These are phyloP conservation scores for Monodelphis domestica DNA, from an alignment of 2,797 vertebrate species.

Conservation along the genomic window DNA sequence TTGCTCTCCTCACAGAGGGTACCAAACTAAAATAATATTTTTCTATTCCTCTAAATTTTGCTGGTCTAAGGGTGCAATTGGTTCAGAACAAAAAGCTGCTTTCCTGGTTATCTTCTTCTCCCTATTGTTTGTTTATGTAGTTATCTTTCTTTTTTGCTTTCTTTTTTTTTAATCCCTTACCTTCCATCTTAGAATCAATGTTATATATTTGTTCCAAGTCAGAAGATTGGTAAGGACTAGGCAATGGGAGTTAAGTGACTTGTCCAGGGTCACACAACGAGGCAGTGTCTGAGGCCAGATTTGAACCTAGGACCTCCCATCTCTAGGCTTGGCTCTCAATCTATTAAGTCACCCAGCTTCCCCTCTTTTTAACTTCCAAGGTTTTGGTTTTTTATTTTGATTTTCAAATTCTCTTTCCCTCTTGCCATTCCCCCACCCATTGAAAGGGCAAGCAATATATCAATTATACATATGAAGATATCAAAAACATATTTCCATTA, in stretches of 20 bases:
- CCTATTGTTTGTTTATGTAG: not conserved
- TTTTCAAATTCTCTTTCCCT: not conserved
- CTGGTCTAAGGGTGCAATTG: not conserved
- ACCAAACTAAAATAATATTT: not conserved
- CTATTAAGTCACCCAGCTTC: too few species aligned
- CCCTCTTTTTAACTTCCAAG: not conserved
- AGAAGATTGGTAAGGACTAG: too few species aligned
- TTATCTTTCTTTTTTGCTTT: too few species aligned
- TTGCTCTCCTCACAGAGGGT: not conserved
- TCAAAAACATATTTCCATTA: not conserved
- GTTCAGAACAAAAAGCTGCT: not conserved
- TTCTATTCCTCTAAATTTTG: not conserved
- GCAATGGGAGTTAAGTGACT: too few species aligned
- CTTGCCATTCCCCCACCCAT: not conserved
- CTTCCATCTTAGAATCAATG: too few species aligned
- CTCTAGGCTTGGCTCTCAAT: too few species aligned
- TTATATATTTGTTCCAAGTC: too few species aligned
- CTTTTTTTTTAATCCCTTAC: too few species aligned
- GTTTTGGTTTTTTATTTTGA: not conserved
- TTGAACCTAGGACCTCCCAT: too few species aligned
- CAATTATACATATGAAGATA: not conserved
- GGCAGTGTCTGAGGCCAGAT: too few species aligned
- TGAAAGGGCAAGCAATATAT: not conserved
- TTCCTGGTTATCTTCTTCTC: not conserved
- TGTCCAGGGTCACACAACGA: too few species aligned